Evolutionary conservation across 2,888 invertebrate genomes (phyloP).

Genomic region (Eumerus sabulonum): DNA sequence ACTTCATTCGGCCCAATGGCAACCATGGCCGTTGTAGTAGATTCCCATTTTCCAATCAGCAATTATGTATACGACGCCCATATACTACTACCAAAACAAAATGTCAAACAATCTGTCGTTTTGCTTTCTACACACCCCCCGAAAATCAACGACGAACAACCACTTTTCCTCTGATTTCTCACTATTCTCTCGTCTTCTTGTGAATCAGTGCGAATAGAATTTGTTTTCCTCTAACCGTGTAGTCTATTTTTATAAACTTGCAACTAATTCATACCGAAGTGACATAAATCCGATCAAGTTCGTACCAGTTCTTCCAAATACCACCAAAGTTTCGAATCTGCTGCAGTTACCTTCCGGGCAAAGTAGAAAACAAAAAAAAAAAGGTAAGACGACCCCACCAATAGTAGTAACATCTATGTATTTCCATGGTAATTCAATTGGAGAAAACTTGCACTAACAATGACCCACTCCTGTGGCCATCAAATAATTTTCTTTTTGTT

Average conservation of each 20-base stretch:
- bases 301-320: not conserved
- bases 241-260: conserved; percentile 33
- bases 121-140: conserved; percentile 49
- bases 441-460: not conserved
- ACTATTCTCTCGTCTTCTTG: conserved; percentile 55
- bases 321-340: too few relatives aligned
- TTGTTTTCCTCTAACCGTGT: conserved; percentile 33
- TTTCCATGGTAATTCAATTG: conserved; percentile 18
- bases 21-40: conserved; percentile 30
- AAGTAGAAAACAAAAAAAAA: too few relatives aligned
- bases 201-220: conserved; percentile 60
- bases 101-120: conserved; percentile 53
- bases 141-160: conserved; percentile 41
- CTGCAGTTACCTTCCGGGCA: too few relatives aligned
- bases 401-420: conserved; percentile 13
- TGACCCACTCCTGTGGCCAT: conserved; percentile 43
- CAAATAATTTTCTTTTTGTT: conserved; percentile 49
- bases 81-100: conserved; percentile 47
- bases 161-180: conserved; percentile 49
- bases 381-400: conserved; percentile 40
- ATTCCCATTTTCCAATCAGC: conserved; percentile 27
- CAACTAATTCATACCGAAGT: conserved; percentile 23
- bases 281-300: conserved; percentile 11
- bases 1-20: too few relatives aligned
- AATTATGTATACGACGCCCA: conserved; percentile 50